A percentile compares a stretch with the other conserved stretches of the same genome.
These are phyloP conservation scores for Araneus ventricosus DNA, from an alignment of 1,140 invertebrate genomes.

Conservation along the genomic window DNA sequence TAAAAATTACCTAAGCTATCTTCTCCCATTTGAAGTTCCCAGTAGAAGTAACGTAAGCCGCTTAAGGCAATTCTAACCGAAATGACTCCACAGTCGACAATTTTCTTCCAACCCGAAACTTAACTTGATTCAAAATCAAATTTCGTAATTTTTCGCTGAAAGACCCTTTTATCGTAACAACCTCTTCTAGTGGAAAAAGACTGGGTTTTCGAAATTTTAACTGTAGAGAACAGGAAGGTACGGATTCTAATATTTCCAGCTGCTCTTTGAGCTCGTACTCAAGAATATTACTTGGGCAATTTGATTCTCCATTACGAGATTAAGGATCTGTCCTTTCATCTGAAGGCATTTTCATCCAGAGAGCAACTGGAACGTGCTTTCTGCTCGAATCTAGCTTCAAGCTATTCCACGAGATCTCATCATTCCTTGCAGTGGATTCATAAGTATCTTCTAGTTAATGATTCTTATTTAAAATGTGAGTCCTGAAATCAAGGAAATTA, in stretches of 20 bases:
- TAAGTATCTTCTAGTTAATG: background rate
- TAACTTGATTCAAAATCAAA: conserved; percentile 16
- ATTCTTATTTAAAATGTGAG: background rate
- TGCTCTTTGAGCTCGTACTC: background rate
- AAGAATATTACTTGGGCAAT: conserved; percentile 43
- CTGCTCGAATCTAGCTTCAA: background rate
- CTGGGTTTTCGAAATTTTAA: background rate
- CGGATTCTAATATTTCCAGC: background rate
- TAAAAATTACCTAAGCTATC: too few species aligned
- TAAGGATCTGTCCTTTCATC: conserved; percentile 33
- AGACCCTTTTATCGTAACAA: conserved; percentile 24
- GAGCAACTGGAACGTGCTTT: background rate
- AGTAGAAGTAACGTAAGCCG: background rate
- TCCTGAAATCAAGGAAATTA: background rate
- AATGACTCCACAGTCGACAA: background rate
- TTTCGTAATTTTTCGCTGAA: conserved; percentile 10
- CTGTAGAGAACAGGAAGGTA: background rate
- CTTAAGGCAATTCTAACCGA: too few species aligned
- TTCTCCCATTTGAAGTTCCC: background rate
- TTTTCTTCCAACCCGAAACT: background rate
- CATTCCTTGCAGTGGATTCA: background rate
- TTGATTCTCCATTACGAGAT: conserved; percentile 54
- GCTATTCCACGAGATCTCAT: background rate
- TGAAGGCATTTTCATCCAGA: conserved; percentile 17
- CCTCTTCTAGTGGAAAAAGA: background rate